Percentiles rank a stretch among this genome's conserved stretches.
These are phyloP conservation scores for Pemphigus obesinymphae DNA, from an alignment of 1,140 invertebrate species.

Conservation along the genomic window DNA sequence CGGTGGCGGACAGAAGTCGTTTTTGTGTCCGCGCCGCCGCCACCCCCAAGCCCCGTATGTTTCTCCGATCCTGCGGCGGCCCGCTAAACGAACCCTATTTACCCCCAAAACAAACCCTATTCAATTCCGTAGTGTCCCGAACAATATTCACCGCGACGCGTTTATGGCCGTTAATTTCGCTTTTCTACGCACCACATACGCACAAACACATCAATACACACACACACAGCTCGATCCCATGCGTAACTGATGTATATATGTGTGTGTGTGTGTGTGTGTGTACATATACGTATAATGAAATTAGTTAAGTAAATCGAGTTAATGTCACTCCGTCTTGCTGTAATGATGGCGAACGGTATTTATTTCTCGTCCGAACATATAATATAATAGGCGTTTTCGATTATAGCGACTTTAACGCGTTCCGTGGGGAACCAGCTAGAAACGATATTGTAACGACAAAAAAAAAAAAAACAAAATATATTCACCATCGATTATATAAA, in stretches of 20 bases:
- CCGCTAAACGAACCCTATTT: slow-evolving; percentile 33
- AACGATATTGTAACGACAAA: neutral
- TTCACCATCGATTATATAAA: too few relatives aligned
- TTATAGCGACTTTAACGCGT: neutral
- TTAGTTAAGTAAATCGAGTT: slow-evolving; percentile 24
- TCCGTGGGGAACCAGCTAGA: neutral
- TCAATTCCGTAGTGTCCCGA: neutral
- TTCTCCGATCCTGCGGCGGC: neutral
- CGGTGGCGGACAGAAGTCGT: slow-evolving; percentile 26
- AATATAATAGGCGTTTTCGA: neutral
- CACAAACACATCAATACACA: too few relatives aligned
- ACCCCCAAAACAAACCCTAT: slow-evolving; percentile 21
- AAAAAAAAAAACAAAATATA: too few relatives aligned
- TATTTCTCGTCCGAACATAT: neutral
- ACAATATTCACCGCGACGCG: slow-evolving; percentile 11
- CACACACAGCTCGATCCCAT: neutral
- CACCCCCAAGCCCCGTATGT: neutral
- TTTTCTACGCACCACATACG: slow-evolving; percentile 5
- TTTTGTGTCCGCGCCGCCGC: neutral
- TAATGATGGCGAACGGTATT: too few relatives aligned
- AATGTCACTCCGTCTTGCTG: neutral
- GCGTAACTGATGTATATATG: neutral
- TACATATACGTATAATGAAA: neutral
- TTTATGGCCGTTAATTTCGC: slow-evolving; percentile 34
- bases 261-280: neutral